Evolutionary conservation across 2,113 vertebrate genomes (phyloP), one percentile per base, ranked within the genome.

Genomic region (Saimiri boliviensis): DNA sequence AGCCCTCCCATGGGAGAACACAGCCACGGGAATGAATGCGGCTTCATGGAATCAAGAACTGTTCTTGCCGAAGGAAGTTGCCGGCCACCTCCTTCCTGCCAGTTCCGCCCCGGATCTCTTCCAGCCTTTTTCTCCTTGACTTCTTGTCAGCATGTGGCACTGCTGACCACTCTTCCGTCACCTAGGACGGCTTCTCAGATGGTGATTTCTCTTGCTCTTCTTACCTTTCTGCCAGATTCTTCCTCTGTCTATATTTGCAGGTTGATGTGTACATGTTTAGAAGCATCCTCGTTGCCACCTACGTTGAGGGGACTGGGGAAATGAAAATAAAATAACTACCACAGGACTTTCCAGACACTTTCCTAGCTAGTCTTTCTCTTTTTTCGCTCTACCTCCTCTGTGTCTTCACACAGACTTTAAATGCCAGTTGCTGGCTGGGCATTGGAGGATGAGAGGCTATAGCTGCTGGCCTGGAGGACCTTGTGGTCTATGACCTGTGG

Each of bases 1-100:
- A 71, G 32, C 8, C 17, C 16, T 45, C 17, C 32, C 0, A 0
- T 2, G 17, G 54, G 35, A 73, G 30, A n/a, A 16, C 17, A 6
- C 0, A 0, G 45, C 37, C 45, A 23, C 9, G 0, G 58, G 27
- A 56, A 30, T 79, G 66, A 47, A 23, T 1, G n/a, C 40, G 30
- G 81, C 23, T 20, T 58, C 30, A 6, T 0, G 2, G 37, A 40
- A 49, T 37, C 66, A 30, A 76, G 85, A 86, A 27, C 74, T n/a
- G 35, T 37, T 49, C 37, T 37, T 45, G 56, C 17, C 0, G 6
- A 37, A 85, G 27, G 60, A 37, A 76, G 37, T n/a, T 84, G 40
- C 60, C 60, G 13, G 6, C 47, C 68, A 68, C 25, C 16, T 83
- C 52, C 12, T n/a, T 5, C 4, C 21, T 40, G 7, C n/a, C 86